Conservation (phyloP, 2,888 invertebrate genomes). For the Empis livida region DNA sequence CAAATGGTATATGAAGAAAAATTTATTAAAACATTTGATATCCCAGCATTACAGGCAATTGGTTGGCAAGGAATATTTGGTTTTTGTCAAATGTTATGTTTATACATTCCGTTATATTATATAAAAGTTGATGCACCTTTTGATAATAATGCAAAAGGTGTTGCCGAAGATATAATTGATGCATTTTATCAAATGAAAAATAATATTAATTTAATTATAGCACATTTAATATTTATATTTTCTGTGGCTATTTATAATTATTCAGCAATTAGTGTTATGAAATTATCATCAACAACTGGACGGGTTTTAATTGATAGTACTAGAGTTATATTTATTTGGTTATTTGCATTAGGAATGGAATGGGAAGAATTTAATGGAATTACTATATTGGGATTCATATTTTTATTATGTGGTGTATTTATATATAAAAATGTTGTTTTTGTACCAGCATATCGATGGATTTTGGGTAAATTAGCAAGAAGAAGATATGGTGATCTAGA, state of each 20-base stretch:
- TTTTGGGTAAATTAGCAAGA: conserved; percentile 20
- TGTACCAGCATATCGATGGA: conserved; percentile 23
- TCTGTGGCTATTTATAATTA: conserved; percentile 92
- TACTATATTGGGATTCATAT: conserved; percentile 63
- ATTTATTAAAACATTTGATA: conserved; percentile 68
- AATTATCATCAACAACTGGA: conserved; percentile 85
- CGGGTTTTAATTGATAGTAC: conserved; percentile 80
- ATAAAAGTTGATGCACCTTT: conserved; percentile 63
- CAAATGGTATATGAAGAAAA: conserved; percentile 96
- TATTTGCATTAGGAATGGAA: conserved; percentile 54
- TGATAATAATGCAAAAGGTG: conserved; percentile 56
- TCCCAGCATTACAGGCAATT: conserved; percentile 80
- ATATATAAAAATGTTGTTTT: conserved; percentile 58
- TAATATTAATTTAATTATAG: conserved; percentile 43
- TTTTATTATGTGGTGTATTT: conserved; percentile 69
- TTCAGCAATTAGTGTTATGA: conserved; percentile 82
- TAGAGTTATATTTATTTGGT: conserved; percentile 86
- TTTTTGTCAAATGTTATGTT: conserved; percentile 44
- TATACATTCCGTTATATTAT: conserved; percentile 71
- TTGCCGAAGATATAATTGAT: conserved; percentile 75
- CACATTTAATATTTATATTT: conserved; percentile 53
- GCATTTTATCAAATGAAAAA: conserved; percentile 70
- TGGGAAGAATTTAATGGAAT: conserved; percentile 73
- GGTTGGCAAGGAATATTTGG: conserved; percentile 89
- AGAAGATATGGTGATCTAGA: conserved; percentile 22